These are phyloP conservation scores for Temnothorax ravouxi DNA, from an alignment of 2,888 invertebrate species.

Conservation along the genomic window DNA sequence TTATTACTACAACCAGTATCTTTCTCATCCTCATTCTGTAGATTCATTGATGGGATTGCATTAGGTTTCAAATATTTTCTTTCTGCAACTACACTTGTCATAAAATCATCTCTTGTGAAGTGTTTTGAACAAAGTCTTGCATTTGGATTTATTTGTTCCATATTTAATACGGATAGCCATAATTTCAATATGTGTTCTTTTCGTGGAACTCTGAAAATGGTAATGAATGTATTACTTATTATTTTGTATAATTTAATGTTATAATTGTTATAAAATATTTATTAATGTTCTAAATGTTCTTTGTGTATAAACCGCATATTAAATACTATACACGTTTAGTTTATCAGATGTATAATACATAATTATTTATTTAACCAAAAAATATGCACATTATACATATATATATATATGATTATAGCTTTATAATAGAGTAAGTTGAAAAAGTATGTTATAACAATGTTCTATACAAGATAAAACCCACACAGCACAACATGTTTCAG, in stretches of 20 bases:
- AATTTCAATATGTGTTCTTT: background rate
- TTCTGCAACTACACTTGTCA: background rate
- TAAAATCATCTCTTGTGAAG: background rate
- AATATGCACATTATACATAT: background rate
- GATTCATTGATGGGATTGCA: background rate
- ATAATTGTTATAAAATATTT: conserved; percentile 8
- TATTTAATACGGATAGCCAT: conserved; percentile 5
- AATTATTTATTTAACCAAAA: background rate
- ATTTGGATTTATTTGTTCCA: background rate
- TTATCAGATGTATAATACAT: background rate
- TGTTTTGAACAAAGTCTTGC: conserved; percentile 7
- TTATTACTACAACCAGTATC: background rate
- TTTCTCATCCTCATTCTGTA: background rate
- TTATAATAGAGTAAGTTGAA: background rate
- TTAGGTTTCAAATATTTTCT: background rate
- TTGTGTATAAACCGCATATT: background rate
- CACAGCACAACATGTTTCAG: too few relatives aligned
- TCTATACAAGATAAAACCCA: too few relatives aligned
- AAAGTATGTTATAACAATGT: background rate
- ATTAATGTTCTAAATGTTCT: background rate
- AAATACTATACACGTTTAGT: background rate
- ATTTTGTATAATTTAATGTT: conserved; percentile 11
- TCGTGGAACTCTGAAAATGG: background rate
- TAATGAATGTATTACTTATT: background rate
- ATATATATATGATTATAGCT: background rate